Conservation (phyloP, 2,888 invertebrate genomes). For the Drosophila subquinaria region DNA sequence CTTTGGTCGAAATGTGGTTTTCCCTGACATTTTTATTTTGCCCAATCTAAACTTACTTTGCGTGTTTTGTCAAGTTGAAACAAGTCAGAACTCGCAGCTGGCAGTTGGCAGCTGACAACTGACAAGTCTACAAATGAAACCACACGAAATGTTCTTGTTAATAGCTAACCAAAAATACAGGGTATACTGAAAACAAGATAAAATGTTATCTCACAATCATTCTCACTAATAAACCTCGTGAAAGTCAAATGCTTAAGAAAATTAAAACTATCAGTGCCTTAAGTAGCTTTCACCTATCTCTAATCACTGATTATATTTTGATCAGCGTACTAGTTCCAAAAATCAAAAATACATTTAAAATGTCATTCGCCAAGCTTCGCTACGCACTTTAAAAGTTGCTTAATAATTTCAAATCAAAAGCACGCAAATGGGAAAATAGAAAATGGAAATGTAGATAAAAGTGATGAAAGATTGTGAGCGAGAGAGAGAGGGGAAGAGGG, state of each 20-base stretch:
- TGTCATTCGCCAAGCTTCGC: constrained; percentile 23
- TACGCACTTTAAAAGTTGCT: constrained; percentile 43
- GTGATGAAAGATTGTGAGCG: constrained; percentile 8
- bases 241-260: not conserved
- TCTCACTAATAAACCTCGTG: not conserved
- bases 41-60: constrained; percentile 5
- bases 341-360: constrained; percentile 26
- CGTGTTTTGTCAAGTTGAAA: constrained; percentile 9
- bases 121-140: constrained; percentile 3
- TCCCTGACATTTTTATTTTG: constrained; percentile 2
- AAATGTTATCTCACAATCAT: no score
- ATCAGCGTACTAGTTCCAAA: constrained; percentile 15
- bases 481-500: not conserved
- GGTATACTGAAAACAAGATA: not conserved
- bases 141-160: constrained; percentile 21
- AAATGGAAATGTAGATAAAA: constrained; percentile 36
- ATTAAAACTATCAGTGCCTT: not conserved
- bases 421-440: constrained; percentile 22
- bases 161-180: constrained; percentile 24
- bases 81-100: constrained; percentile 11
- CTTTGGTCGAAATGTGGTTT: constrained; percentile 20
- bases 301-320: not conserved
- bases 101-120: constrained; percentile 18
- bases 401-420: constrained; percentile 52
- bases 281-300: not conserved